Evolutionary conservation across 2,113 vertebrate species (phyloP).

Genomic region (Prionailurus viverrinus): DNA sequence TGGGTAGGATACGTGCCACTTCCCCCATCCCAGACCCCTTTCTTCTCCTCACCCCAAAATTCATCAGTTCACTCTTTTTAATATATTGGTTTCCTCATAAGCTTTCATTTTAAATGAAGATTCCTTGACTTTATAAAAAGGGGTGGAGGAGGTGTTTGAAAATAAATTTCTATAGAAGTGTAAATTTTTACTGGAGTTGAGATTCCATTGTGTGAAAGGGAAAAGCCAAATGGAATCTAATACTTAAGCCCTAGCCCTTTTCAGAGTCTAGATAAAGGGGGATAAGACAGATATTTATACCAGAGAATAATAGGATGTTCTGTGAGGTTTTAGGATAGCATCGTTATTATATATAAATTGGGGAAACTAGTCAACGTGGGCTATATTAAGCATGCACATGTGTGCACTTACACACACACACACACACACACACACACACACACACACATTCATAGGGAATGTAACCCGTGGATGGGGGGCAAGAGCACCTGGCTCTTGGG

Average conservation of each 20-base stretch:
- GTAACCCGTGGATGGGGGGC: not conserved
- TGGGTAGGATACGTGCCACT: not conserved
- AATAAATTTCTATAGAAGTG: constrained; percentile 4
- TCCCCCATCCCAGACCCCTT: not conserved
- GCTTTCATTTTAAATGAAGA: constrained; percentile 30
- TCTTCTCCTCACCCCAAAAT: not conserved
- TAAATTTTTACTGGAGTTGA: not conserved
- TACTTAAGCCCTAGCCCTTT: constrained; percentile 20
- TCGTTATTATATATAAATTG: constrained; percentile 46
- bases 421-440: not conserved
- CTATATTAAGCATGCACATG: not conserved
- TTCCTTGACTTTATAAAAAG: constrained; percentile 6
- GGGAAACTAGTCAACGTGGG: not conserved
- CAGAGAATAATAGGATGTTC: constrained; percentile 28
- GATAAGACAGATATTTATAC: not conserved
- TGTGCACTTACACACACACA: not conserved
- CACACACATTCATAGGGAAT: not conserved
- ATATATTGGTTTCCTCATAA: not conserved
- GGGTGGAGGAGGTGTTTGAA: not conserved
- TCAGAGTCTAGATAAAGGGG: not conserved
- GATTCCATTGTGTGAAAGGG: not conserved
- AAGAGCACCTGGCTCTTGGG: not conserved
- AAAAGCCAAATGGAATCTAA: constrained; percentile 23
- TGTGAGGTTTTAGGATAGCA: constrained; percentile 42
- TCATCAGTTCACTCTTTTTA: not conserved